These are phyloP conservation scores for Dendrolimus kikuchii DNA, from an alignment of 1,140 invertebrate genomes.

Conservation along the genomic window DNA sequence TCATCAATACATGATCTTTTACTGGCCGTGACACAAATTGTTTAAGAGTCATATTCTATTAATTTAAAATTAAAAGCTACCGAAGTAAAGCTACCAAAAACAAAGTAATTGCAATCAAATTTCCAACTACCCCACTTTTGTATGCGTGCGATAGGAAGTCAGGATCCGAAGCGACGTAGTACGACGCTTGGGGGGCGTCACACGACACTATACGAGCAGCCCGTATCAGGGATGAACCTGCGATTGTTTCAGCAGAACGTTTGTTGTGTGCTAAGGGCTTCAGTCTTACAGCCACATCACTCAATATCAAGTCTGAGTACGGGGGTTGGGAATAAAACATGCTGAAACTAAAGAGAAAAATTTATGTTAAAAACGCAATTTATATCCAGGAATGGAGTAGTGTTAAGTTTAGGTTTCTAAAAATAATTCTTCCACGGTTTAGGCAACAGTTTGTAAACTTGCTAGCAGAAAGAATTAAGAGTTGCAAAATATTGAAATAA, in stretches of 20 bases:
- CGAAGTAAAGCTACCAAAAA: slow-evolving; percentile 33
- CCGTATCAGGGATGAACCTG: slow-evolving; percentile 37
- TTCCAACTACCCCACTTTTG: slow-evolving; percentile 23
- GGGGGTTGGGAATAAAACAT: slow-evolving; percentile 90
- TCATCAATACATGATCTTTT: too few species aligned
- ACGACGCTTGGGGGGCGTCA: slow-evolving; percentile 50
- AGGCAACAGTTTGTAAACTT: too few species aligned
- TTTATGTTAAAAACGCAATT: neutral
- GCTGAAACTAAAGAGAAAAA: slow-evolving; percentile 78
- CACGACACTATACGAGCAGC: slow-evolving; percentile 56
- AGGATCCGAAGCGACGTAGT: slow-evolving; percentile 52
- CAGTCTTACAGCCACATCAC: slow-evolving; percentile 91
- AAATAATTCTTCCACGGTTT: too few species aligned
- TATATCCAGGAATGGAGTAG: too few species aligned
- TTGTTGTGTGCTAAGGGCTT: slow-evolving; percentile 77
- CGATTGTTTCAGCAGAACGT: slow-evolving; percentile 65
- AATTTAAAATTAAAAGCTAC: slow-evolving; percentile 13
- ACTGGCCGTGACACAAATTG: neutral
- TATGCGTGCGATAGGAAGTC: slow-evolving; percentile 48
- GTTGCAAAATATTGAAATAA: too few species aligned
- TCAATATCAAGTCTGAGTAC: slow-evolving; percentile 92
- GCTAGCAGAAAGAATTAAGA: too few species aligned
- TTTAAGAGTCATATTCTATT: neutral
- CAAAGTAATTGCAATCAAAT: slow-evolving; percentile 29
- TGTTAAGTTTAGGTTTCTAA: too few species aligned